These are phyloP conservation scores for Pseudochirops cupreus DNA, from an alignment of 2,797 vertebrate genomes.

Conservation along the genomic window DNA sequence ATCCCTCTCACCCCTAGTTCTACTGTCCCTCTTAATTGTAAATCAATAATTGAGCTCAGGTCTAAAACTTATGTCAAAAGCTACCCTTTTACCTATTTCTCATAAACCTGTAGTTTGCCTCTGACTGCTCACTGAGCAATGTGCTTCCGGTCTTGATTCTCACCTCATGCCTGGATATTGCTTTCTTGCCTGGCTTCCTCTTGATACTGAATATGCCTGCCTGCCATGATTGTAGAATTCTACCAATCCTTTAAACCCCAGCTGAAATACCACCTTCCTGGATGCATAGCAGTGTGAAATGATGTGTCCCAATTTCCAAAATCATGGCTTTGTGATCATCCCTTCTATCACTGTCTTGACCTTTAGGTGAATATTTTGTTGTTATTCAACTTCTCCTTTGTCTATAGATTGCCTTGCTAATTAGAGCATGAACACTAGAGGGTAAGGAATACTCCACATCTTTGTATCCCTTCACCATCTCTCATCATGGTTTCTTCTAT, in stretches of 20 bases:
- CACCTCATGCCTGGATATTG: neutral
- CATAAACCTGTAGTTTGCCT: neutral
- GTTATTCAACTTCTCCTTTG: conserved; percentile 24
- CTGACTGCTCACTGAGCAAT: neutral
- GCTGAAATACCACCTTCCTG: neutral
- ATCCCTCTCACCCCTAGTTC: neutral
- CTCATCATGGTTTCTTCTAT: neutral
- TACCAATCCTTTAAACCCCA: neutral
- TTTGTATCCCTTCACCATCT: neutral
- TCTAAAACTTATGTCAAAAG: neutral
- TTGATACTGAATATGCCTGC: neutral
- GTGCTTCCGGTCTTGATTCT: neutral
- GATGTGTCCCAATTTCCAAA: neutral
- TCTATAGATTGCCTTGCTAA: conserved; percentile 31
- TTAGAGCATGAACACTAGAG: neutral
- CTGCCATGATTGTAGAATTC: neutral
- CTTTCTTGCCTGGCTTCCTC: neutral
- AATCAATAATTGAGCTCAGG: neutral
- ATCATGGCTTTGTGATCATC: neutral
- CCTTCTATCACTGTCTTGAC: neutral
- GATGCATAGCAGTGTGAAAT: neutral
- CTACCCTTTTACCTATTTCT: neutral
- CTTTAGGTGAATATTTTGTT: neutral
- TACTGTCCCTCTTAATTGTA: neutral
- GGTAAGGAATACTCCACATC: neutral